phyloP scores from a whole-genome alignment of 1,140 invertebrate species.

The Venturia canescens region DNA sequence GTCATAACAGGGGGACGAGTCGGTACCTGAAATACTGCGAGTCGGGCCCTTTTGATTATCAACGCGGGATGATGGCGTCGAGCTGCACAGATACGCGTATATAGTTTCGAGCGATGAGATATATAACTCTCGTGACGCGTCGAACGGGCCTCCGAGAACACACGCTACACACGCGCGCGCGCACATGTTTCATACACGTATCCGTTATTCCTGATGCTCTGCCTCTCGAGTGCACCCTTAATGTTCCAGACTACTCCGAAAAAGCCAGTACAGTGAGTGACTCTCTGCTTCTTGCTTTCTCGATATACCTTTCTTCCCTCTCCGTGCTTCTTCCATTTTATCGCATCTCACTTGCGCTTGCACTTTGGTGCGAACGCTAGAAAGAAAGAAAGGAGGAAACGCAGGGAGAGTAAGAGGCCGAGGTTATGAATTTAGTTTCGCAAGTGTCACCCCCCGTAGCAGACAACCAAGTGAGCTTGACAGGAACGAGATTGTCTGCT shows the following conservation, averaged over 20 bases:
- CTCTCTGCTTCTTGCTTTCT: not conserved
- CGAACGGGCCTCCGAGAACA: slow-evolving; percentile 24
- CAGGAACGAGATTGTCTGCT: slow-evolving; percentile 32
- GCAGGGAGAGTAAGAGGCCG: not conserved
- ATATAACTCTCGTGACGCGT: slow-evolving; percentile 40
- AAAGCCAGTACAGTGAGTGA: not conserved
- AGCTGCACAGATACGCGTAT: not conserved
- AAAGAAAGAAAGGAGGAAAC: not conserved
- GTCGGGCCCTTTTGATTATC: not conserved
- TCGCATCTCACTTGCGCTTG: not conserved
- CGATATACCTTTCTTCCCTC: not conserved
- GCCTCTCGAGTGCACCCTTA: slow-evolving; percentile 8
- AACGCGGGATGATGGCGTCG: not conserved
- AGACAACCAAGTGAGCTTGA: slow-evolving; percentile 27
- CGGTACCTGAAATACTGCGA: too few species aligned
- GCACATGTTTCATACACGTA: not conserved
- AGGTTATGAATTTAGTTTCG: slow-evolving; percentile 44
- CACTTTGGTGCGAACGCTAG: not conserved
- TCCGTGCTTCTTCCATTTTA: not conserved
- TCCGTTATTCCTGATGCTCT: not conserved
- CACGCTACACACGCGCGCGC: slow-evolving; percentile 4
- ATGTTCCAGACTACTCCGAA: slow-evolving; percentile 13
- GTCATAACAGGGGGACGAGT: not conserved
- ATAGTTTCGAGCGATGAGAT: not conserved
- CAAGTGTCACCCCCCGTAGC: slow-evolving; percentile 35